Evolutionary conservation across 1,140 invertebrate species (phyloP).

Genomic region (Drosophila simulans): DNA sequence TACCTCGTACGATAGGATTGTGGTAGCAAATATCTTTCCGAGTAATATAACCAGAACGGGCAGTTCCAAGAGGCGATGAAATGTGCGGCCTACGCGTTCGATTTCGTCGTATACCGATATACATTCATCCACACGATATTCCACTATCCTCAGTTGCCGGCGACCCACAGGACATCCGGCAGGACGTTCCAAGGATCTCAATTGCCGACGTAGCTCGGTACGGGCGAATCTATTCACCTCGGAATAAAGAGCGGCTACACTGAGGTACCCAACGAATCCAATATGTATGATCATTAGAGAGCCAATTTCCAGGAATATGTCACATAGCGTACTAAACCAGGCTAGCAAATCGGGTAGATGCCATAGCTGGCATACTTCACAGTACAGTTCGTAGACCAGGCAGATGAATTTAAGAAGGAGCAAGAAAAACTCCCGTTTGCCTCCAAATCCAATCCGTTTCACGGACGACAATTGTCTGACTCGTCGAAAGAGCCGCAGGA

Average conservation of each 20-base stretch:
- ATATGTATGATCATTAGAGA: slow-evolving; percentile 53
- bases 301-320: slow-evolving; percentile 26
- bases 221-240: slow-evolving; percentile 59
- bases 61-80: slow-evolving; percentile 55
- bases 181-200: slow-evolving; percentile 49
- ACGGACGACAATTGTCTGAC: slow-evolving; percentile 33
- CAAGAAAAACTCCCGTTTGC: slow-evolving; percentile 51
- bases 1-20: slow-evolving; percentile 40
- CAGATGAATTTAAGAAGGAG: slow-evolving; percentile 51
- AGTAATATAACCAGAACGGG: slow-evolving; percentile 41
- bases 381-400: slow-evolving; percentile 45
- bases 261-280: slow-evolving; percentile 63
- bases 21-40: slow-evolving; percentile 43
- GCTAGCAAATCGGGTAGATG: neutral
- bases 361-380: slow-evolving; percentile 6
- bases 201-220: slow-evolving; percentile 49
- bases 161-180: slow-evolving; percentile 23
- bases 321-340: neutral
- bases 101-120: slow-evolving; percentile 62
- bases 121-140: slow-evolving; percentile 57
- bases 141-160: slow-evolving; percentile 25
- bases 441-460: slow-evolving; percentile 41
- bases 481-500: slow-evolving; percentile 51
- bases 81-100: slow-evolving; percentile 40
- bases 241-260: slow-evolving; percentile 58